These are phyloP conservation scores for Microcebus ravelobensis DNA, from an alignment of 2,113 vertebrate genomes.

Conservation along the genomic window DNA sequence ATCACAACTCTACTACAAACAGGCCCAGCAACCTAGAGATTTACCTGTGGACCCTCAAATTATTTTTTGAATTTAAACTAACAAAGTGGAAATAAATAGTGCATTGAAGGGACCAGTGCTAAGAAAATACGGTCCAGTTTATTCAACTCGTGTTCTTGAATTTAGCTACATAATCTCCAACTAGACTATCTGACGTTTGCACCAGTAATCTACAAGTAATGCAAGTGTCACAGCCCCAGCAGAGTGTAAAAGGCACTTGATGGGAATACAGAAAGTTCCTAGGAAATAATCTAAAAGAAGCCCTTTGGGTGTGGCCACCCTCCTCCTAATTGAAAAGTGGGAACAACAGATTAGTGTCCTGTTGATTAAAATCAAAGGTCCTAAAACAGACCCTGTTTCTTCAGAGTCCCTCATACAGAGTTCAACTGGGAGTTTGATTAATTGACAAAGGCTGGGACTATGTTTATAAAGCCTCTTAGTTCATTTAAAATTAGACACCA, in stretches of 20 bases:
- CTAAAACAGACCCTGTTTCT: neutral
- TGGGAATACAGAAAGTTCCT: neutral
- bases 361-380: neutral
- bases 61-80: neutral
- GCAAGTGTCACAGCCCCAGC: neutral
- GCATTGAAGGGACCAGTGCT: neutral
- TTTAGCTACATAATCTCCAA: neutral
- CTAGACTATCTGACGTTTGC: neutral
- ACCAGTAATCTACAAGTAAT: neutral
- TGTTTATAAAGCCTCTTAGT: conserved; percentile 32
- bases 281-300: neutral
- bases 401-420: neutral
- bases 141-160: conserved; percentile 17
- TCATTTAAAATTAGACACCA: conserved; percentile 16
- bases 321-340: neutral
- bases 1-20: neutral
- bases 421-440: neutral
- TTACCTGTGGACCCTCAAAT: neutral
- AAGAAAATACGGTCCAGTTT: neutral
- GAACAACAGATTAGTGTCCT: neutral
- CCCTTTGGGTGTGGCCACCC: neutral
- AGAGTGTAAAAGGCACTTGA: neutral
- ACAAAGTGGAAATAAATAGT: neutral
- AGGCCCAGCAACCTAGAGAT: neutral
- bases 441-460: neutral